Base-by-base conservation (phyloP, 1,140 invertebrate genomes). In the Eumeta japonica region DNA sequence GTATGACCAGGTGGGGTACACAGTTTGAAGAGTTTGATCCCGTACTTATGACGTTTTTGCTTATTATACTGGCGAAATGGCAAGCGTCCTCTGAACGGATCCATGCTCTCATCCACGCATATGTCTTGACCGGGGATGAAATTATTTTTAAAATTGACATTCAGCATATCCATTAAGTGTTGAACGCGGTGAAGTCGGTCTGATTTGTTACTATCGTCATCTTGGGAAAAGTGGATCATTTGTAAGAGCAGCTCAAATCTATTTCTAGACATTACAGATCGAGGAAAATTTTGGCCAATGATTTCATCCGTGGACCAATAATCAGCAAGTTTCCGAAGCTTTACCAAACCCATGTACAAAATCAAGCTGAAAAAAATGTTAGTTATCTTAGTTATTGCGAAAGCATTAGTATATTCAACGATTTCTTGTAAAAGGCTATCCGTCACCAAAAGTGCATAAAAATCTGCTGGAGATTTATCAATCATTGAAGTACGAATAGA, bases 1-100 rank as follows among this genome's bases (percentile, higher is more conserved):
- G 63, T 70, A 46, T 70, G 68, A 5, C 55, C 60, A 15, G 50
- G 41, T 40, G 42, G 3, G 17, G 37, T 52, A 43, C 62, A 62
- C 16, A 67, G 41, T 47, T 71, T 72, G 40, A 61, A 62, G 10
- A 59, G 24, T 52, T 68, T 72, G 1, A 66, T 54, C 4, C 62
- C 62, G 39, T 63, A 70, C 46, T 65, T 66, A 41, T 68, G 58
- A 4, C 46, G 28, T 45, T 71, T 68, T 46, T 58, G 48, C 24
- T 57, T 57, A 44, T 62, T 51, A 40, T 72, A 66, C 32, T 68
- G 62, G 5, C 48, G 39, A 35, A 61, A 66, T 55, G 57, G 15
- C 13, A 72, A 48, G 3, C 63, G 37, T 19, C 64, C 61, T 20
- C 57, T 40, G 47, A 65, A 72, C 1, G 60, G 56, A 14, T 71